Evolutionary conservation across 2,888 invertebrate genomes (phyloP).

Genomic region (Rhyacophila evoluta): DNA sequence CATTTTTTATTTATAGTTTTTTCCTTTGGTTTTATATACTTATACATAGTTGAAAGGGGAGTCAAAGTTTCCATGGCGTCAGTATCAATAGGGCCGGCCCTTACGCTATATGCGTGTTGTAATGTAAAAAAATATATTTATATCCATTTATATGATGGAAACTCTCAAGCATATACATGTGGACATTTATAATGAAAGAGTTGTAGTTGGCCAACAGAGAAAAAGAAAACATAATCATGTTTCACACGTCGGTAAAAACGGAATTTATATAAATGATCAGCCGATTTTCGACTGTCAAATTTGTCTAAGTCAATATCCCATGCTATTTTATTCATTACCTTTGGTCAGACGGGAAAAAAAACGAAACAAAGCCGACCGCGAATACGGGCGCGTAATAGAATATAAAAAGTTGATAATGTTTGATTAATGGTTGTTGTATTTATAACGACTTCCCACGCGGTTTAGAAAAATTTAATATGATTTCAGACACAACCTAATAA

Average conservation of each 20-base stretch:
- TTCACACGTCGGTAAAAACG: not conserved
- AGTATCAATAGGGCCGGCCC: no score
- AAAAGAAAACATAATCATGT: not conserved
- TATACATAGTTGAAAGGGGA: no score
- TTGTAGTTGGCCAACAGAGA: no score
- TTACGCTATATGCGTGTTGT: no score
- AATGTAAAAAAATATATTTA: no score
- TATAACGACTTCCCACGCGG: conserved; percentile 16
- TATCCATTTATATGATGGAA: no score
- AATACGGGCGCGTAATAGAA: conserved; percentile 6
- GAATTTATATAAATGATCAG: not conserved
- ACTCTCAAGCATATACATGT: no score
- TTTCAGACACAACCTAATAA: not conserved
- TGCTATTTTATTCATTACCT: conserved; percentile 11
- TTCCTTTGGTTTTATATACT: no score
- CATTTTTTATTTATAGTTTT: no score
- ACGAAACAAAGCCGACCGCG: not conserved
- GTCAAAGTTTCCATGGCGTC: no score
- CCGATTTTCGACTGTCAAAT: not conserved
- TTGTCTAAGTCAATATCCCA: not conserved
- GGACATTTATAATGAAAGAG: no score
- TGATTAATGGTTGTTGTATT: conserved; percentile 8
- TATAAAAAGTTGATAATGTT: conserved; percentile 7
- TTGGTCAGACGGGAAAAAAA: not conserved
- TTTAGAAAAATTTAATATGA: not conserved